Base-by-base conservation (phyloP, 2,113 vertebrate genomes). In the Vulpes lagopus region DNA sequence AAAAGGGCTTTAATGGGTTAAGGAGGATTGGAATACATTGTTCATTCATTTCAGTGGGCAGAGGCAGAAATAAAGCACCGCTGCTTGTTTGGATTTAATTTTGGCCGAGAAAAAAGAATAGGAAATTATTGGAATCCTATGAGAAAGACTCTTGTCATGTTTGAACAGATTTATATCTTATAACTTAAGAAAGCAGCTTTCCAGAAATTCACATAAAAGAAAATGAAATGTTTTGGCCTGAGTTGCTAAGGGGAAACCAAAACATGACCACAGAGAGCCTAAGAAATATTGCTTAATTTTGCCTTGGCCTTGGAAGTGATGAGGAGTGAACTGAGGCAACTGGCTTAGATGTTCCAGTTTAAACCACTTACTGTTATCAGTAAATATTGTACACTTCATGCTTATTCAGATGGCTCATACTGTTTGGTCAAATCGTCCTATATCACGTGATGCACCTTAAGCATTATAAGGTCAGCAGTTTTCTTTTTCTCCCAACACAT, bases 171-270 rank as follows among this genome's bases (percentile, higher is more conserved):
- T 93, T 86, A 11, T 71, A 6, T 51, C 22, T 64, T 89, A 23
- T 7, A 96, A 59, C 87, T 93, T 87, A 91, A 92, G 59, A 93
- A 91, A 90, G 43, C n/a, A 87, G 25, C 35, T 88, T 91, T 97
- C 35, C 22, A 86, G 81, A 95, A 93, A 91, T 93, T 89, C 35
- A 65, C 35, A 25, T 90, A 55, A 57, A 89, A 95, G 30, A 43
- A 79, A 85, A 95, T 78, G 59, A 87, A 55, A 43, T 73, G 2
- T 86, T 95, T 96, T 64, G 82, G 19, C 30, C 17, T 95, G 64
- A 51, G 8, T 80, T 88, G 88, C 38, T 74, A 93, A 71, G 35
- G 49, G 62, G 59, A 65, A 91, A 90, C n/a, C 43, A 86, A 15
- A 90, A 71, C 49, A 62, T 86, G 57, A 81, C 51, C 22, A 55